Evolutionary conservation across 1,140 invertebrate genomes (phyloP).

Genomic region (Cherax quadricarinatus): DNA sequence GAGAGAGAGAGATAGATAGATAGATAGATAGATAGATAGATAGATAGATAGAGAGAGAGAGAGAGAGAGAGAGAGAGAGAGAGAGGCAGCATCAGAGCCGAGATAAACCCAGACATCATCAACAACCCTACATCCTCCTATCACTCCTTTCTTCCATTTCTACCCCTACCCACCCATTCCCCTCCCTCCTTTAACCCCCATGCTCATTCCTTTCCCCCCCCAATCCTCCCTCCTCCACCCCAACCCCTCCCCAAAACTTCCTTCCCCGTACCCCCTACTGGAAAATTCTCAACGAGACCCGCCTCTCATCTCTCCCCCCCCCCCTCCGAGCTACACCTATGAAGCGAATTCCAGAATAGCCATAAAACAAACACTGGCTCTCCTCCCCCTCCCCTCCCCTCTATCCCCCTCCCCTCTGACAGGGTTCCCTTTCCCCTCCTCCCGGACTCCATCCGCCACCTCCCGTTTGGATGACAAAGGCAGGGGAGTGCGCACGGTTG

Average conservation of each 20-base stretch:
- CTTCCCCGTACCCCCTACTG: background rate
- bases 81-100: constrained; percentile 35
- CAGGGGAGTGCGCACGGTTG: constrained; percentile 14
- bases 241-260: background rate
- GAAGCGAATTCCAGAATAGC: constrained; percentile 17
- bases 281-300: background rate
- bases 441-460: background rate
- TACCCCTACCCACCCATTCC: no score
- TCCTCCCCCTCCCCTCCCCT: background rate
- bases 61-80: constrained; percentile 42
- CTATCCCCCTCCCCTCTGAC: background rate
- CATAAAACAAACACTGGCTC: constrained; percentile 4
- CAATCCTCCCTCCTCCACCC: background rate
- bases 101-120: background rate
- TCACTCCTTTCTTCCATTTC: no score
- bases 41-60: constrained; percentile 43
- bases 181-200: background rate
- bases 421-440: background rate
- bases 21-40: constrained; percentile 40
- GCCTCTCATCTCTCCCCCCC: background rate
- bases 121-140: no score
- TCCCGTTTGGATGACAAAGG: constrained; percentile 27
- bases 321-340: constrained; percentile 7
- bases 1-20: background rate
- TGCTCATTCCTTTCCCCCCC: no score